A percentile compares a stretch with the other conserved stretches of the same genome.
Evolutionary conservation across 2,888 invertebrate genomes (phyloP).

Genomic region (Diabrotica balteata): DNA sequence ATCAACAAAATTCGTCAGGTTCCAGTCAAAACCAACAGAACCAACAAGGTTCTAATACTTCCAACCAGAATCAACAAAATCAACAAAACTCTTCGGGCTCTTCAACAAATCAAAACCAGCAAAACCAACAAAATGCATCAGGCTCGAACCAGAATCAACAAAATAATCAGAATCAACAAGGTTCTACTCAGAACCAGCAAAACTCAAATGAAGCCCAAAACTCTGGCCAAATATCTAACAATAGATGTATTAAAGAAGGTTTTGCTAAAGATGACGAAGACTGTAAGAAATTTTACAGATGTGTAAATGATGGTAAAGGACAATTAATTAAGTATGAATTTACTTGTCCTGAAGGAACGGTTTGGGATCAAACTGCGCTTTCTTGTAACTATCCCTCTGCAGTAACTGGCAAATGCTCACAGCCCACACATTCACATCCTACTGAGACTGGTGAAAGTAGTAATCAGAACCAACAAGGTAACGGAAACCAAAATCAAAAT

Average conservation of each 20-base stretch:
- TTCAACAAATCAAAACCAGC: constrained; percentile 22
- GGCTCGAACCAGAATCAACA: constrained; percentile 26
- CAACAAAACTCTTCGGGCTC: constrained; percentile 23
- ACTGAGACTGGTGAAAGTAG: constrained; percentile 10
- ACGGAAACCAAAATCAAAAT: constrained; percentile 18
- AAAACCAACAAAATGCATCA: constrained; percentile 22
- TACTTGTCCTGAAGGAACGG: constrained; percentile 76
- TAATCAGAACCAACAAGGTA: constrained; percentile 7
- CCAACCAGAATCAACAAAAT: constrained; percentile 29
- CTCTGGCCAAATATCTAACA: constrained; percentile 8
- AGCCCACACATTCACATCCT: constrained; percentile 10
- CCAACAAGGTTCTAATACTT: constrained; percentile 33
- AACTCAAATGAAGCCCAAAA: constrained; percentile 20
- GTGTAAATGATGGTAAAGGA: constrained; percentile 69
- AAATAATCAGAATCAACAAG: constrained; percentile 25
- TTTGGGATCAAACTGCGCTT: constrained; percentile 74
- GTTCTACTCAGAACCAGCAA: constrained; percentile 19
- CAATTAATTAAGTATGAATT: constrained; percentile 73
- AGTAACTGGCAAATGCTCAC: constrained; percentile 50
- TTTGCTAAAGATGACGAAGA: constrained; percentile 73
- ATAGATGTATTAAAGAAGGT: constrained; percentile 69
- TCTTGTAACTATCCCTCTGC: constrained; percentile 77
- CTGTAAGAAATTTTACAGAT: constrained; percentile 79
- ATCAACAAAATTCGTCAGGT: constrained; percentile 24
- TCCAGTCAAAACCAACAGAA: constrained; percentile 29